phyloP scores from a whole-genome alignment of 2,888 invertebrate genomes.

The Laspeyria flexula region DNA sequence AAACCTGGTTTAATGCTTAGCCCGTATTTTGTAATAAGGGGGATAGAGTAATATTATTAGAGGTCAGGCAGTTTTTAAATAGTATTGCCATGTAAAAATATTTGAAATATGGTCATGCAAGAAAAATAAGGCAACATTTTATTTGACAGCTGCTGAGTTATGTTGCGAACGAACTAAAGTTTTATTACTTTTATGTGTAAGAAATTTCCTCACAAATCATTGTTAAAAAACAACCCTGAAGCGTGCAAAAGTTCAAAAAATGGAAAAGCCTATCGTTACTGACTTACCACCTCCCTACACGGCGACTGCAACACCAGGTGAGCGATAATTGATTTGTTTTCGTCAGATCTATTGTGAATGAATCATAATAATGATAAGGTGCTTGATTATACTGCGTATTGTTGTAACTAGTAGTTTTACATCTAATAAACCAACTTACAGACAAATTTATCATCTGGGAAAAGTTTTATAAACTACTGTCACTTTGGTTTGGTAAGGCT shows the following conservation, averaged over 20 bases:
- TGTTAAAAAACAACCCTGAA: constrained; percentile 17
- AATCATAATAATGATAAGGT: constrained; percentile 67
- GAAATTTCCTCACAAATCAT: constrained; percentile 17
- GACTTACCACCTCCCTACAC: constrained; percentile 85
- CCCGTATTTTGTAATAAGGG: too few relatives aligned
- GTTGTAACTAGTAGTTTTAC: constrained; percentile 14
- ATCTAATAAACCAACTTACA: constrained; percentile 3
- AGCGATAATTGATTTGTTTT: constrained; percentile 40
- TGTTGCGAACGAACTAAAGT: constrained; percentile 21
- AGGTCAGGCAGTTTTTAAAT: too few relatives aligned
- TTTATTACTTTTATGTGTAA: constrained; percentile 35
- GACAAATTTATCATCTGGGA: not conserved
- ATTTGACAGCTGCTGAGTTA: constrained; percentile 40
- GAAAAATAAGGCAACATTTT: constrained; percentile 32
- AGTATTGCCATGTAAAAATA: too few relatives aligned
- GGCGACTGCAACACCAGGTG: constrained; percentile 71
- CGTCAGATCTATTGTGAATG: constrained; percentile 51
- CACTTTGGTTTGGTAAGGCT: not conserved
- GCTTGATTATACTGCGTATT: constrained; percentile 51
- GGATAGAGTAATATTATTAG: too few relatives aligned
- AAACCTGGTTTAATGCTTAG: too few relatives aligned
- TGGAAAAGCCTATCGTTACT: constrained; percentile 73
- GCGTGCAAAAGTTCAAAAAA: constrained; percentile 44
- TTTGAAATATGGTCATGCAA: too few relatives aligned
- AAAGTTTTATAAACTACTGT: too few relatives aligned